These are phyloP conservation scores for Muraenolepis orangiensis DNA, from an alignment of 2,797 vertebrate genomes.

Conservation along the genomic window DNA sequence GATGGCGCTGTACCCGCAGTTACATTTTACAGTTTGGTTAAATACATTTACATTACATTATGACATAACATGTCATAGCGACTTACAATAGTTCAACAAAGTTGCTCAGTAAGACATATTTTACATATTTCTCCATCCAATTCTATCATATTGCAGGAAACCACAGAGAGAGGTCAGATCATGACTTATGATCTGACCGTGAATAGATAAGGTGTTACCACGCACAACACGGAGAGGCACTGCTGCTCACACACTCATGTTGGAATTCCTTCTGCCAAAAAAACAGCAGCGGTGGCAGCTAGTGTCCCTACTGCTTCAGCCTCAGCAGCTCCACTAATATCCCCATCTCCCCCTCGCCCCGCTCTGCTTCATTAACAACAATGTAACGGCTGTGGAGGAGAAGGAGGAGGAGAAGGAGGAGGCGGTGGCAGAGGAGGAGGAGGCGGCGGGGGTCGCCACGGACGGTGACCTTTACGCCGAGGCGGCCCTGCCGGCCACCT, in stretches of 20 bases:
- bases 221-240: constrained; percentile 16
- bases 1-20: not conserved
- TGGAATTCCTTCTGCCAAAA: constrained; percentile 36
- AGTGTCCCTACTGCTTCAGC: constrained; percentile 49
- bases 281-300: constrained; percentile 57
- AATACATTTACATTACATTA: no score
- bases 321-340: constrained; percentile 86
- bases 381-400: not conserved
- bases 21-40: not conserved
- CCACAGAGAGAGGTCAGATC: not conserved
- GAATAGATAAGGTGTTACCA: constrained; percentile 57
- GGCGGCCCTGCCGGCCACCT: constrained; percentile 76
- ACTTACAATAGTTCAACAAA: no score
- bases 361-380: constrained; percentile 76
- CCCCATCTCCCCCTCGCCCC: constrained; percentile 60
- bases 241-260: constrained; percentile 27
- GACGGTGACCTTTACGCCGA: constrained; percentile 80
- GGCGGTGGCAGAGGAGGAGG: constrained; percentile 80
- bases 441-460: constrained; percentile 82
- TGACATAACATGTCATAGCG: no score
- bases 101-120: no score
- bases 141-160: not conserved
- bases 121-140: not conserved
- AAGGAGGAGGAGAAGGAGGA: constrained; percentile 63
- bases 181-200: no score